Conservation (phyloP, 2,888 invertebrate species). For the Epirrhoe tristata region DNA sequence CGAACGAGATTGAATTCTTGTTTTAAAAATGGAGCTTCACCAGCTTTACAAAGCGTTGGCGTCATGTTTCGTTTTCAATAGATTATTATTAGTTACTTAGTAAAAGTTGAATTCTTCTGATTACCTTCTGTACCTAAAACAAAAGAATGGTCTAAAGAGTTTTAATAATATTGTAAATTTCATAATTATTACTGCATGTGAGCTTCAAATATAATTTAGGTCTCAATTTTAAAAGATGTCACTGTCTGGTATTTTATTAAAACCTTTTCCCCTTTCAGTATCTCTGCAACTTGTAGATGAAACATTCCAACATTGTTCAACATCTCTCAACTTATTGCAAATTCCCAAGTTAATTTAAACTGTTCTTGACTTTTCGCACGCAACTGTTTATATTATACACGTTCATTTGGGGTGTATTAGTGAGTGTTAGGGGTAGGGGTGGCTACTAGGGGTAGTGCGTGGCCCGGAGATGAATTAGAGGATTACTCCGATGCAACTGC, state of each 20-base stretch:
- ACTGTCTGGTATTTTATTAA: not conserved
- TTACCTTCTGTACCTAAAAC: not conserved
- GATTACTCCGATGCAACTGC: constrained; percentile 83
- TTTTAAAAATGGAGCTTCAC: not conserved
- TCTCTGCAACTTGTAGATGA: constrained; percentile 17
- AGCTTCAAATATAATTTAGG: not conserved
- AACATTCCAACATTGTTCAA: constrained; percentile 21
- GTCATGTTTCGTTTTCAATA: not conserved
- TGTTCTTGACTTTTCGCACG: constrained; percentile 82
- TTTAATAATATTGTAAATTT: not conserved
- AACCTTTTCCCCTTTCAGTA: not conserved
- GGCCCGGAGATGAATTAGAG: constrained; percentile 80
- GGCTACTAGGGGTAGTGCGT: constrained; percentile 50
- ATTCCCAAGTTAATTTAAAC: constrained; percentile 32
- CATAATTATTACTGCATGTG: not conserved
- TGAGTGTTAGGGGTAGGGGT: constrained; percentile 62
- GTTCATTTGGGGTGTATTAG: constrained; percentile 72
- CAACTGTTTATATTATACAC: constrained; percentile 74
- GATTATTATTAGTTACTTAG: too few species aligned
- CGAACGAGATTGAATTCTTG: not conserved
- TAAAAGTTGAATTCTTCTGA: too few species aligned
- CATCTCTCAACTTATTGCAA: constrained; percentile 31
- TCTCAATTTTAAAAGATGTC: not conserved
- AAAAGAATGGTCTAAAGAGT: not conserved
- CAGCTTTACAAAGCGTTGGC: not conserved